Evolutionary conservation across 2,888 invertebrate genomes (phyloP), one percentile per base, ranked within the genome.

Genomic region (Harpalus rubripes): DNA sequence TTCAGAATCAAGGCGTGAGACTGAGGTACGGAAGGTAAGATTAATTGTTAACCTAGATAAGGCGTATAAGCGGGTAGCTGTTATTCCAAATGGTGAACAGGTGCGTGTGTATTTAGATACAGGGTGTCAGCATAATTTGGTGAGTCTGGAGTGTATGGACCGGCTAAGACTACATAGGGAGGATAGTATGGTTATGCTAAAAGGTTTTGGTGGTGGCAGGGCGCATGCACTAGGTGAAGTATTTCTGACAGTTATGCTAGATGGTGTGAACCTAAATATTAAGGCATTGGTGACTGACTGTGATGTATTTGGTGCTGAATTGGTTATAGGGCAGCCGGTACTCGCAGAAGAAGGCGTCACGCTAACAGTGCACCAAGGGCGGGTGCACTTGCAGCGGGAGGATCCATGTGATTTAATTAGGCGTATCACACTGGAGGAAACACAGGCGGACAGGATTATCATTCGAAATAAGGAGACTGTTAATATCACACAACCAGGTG

Each of bases 251-350:
- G 15, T 85, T 6, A 16, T 26, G 0, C 16, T 85, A 10, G 85
- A 86, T 52, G 85, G 52, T 10, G 65, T 85, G 2, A 16, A 39
- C 12, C 12, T 86, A 12, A 0, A 12, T 10, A 65, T 86, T 18
- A 22, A 12, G 63, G 86, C 85, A 3, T 26, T 85, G 61, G 78
- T 85, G 72, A 59, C 83, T 3, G 12, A 5, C 32, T 82, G 82
- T 32, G 68, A 83, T 8, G 15, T 86, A 59, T 68, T 26, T 52
- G 72, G 79, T 1, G 86, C 83, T 12, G 85, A 86, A 10, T 10
- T 86, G 26, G n/a, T 85, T 32, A 7, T 85, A 72, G 85, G 80
- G 16, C 85, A 85, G 32, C 84, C 84, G 4, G 72, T 59, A 63
- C 81, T 78, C 59, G 56, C 82, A 10, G 76, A 44, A 8, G 58